Base-by-base conservation (phyloP, 2,113 vertebrate genomes). In the Takifugu flavidus region DNA sequence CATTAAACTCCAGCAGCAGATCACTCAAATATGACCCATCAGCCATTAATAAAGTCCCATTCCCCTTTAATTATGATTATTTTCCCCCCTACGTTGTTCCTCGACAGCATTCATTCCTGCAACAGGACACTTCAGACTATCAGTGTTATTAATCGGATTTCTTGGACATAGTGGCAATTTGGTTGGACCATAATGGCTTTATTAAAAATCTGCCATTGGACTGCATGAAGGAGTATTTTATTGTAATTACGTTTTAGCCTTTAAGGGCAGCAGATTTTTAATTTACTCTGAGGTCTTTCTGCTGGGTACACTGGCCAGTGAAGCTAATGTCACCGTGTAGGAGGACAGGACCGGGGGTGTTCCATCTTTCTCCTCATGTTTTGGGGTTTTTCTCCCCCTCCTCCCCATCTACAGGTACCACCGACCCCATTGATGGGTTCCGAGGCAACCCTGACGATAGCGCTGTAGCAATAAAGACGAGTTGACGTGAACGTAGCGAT, bases 161-260 rank as follows among this genome's bases (percentile, higher is more conserved):
- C 59, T 79, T 59, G 74, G 62, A 11, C 51, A 7, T 5, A 13
- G 47, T 8, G 49, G 20, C 20, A 20, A 20, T 20, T 20, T 20
- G 20, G 43, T 39, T 11, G 34, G 11, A 39, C 11, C 34, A 1
- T 39, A 10, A 39, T 6, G 8, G 34, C 34, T 39, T 59, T 13
- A 80, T 83, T 80, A 75, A 76, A 74, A 73, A 44, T 64, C 69
- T 62, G 73, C 67, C 60, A 50, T 47, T 4, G 5, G 67, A 59
- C 52, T 15, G 70, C 58, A 46, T 64, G 47, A 49, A 63, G 56
- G 57, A 3, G 63, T 63, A 45, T 74, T 80, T 80, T 49, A 75
- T 49, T 61, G 49, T 74, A 80, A 80, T 75, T 66, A 67, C 61
- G 47, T 67, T 64, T 64, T 14, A 20, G 20, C 20, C 20, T 20